phyloP scores from a whole-genome alignment of 2,113 vertebrate species.

The Etheostoma cragini region DNA sequence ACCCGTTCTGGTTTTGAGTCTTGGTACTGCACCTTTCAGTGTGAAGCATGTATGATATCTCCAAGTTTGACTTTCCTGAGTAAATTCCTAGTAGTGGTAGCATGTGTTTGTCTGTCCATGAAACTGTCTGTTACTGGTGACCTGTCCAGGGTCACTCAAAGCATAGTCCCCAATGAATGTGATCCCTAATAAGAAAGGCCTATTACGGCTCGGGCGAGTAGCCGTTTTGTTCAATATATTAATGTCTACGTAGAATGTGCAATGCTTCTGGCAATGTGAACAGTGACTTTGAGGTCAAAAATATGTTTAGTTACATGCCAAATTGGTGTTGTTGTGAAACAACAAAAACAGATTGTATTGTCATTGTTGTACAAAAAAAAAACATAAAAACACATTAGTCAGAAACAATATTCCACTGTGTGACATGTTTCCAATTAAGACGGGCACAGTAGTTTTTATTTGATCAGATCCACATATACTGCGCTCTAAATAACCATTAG shows the following conservation, averaged over 20 bases:
- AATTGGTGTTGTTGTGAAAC: background rate
- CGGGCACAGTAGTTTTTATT: background rate
- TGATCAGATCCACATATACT: background rate
- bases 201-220: background rate
- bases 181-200: background rate
- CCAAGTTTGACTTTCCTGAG: background rate
- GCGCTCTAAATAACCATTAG: background rate
- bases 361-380: background rate
- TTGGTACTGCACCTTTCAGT: background rate
- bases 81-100: background rate
- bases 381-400: background rate
- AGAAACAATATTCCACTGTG: background rate
- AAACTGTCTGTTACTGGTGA: background rate
- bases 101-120: background rate
- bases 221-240: background rate
- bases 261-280: background rate
- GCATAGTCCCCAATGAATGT: background rate
- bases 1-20: background rate
- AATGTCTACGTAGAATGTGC: background rate
- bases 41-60: too few species aligned
- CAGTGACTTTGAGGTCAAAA: background rate
- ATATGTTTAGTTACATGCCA: background rate
- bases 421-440: background rate
- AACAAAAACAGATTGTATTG: background rate
- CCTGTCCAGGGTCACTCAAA: background rate